Conservation (phyloP, 2,113 vertebrate genomes). For the Euleptes europaea region DNA sequence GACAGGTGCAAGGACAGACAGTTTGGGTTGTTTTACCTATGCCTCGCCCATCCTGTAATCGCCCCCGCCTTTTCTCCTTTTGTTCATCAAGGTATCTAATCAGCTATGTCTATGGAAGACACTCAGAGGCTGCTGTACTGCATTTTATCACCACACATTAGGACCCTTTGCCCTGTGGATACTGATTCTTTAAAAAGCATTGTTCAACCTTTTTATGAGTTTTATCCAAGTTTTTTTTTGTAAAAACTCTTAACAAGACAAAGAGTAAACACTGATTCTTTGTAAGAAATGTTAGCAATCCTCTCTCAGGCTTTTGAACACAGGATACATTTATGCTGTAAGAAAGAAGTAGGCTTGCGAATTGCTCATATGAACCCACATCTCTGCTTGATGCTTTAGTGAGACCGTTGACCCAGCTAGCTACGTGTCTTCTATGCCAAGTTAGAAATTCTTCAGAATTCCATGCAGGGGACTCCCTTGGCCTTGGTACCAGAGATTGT, state of each 20-base stretch:
- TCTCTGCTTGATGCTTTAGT: no score
- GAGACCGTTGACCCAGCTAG: neutral
- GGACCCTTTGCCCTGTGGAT: neutral
- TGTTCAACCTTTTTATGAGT: neutral
- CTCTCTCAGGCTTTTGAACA: no score
- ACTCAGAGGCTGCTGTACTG: constrained; percentile 63
- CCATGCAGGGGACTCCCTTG: neutral
- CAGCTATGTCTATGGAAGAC: constrained; percentile 35
- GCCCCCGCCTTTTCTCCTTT: neutral
- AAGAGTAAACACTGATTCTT: no score
- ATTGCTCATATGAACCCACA: neutral
- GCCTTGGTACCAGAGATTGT: neutral
- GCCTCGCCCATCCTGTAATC: constrained; percentile 36
- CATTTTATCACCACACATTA: constrained; percentile 61
- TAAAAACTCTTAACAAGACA: no score
- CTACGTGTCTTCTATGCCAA: neutral
- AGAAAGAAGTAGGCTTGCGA: no score
- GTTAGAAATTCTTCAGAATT: neutral
- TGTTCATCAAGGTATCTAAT: neutral
- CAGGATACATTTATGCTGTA: no score
- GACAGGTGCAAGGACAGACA: constrained; percentile 67
- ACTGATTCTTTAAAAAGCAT: neutral
- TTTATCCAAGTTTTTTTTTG: no score
- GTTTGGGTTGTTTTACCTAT: constrained; percentile 49
- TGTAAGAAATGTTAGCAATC: no score